Conservation (phyloP, 2,113 vertebrate genomes). For the Aix galericulata region DNA sequence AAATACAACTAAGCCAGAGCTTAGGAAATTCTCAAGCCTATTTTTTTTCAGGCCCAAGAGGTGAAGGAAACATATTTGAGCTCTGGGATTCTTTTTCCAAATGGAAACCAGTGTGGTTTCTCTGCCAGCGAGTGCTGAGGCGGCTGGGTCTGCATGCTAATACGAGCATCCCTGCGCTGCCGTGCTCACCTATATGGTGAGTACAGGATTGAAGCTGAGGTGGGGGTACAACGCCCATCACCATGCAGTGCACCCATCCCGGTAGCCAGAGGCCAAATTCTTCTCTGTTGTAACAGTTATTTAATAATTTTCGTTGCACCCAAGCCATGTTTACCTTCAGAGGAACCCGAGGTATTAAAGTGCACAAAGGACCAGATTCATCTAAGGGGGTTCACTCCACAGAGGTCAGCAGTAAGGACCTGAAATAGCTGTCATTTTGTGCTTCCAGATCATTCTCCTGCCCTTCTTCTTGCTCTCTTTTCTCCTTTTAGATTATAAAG, state of each 20-base stretch:
- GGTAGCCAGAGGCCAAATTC: background rate
- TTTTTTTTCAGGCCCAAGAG: background rate
- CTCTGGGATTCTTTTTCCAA: background rate
- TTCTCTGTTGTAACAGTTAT: background rate
- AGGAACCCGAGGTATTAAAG: background rate
- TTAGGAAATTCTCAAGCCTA: background rate
- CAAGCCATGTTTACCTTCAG: background rate
- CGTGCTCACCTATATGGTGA: background rate
- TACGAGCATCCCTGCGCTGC: background rate
- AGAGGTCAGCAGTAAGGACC: accelerated
- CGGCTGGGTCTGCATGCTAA: background rate
- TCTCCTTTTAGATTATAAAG: background rate
- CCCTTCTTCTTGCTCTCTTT: background rate
- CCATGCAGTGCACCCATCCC: background rate
- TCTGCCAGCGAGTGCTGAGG: background rate
- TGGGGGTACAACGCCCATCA: background rate
- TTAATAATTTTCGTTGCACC: background rate
- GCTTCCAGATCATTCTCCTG: background rate
- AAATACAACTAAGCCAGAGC: background rate
- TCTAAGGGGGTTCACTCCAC: background rate
- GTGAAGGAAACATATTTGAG: background rate
- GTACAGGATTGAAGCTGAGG: background rate
- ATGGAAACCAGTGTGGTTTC: background rate
- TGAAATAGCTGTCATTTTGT: background rate
- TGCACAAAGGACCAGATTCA: background rate